Base-by-base conservation (phyloP, 2,113 vertebrate genomes). In the Nymphicus hollandicus region DNA sequence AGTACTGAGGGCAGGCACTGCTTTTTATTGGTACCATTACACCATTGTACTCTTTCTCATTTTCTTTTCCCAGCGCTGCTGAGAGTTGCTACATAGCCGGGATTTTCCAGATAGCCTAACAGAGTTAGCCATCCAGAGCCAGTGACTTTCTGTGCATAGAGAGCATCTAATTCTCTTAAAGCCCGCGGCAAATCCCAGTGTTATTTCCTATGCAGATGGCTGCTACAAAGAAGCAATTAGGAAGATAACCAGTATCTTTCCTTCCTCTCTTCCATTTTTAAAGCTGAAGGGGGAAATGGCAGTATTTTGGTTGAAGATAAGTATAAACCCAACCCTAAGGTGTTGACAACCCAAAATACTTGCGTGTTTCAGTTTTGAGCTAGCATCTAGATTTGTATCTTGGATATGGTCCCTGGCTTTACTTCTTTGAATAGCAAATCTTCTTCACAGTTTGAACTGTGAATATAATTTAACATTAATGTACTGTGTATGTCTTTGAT, bases 401-500 rank as follows among this genome's bases (percentile, higher is more conserved):
- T 88, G 93, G 82, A 94, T 91, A 49, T 89, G 53, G 86, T 93
- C 77, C 73, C 88, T 92, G 84, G 82, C 83, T 92, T 93, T 87
- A 68, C 56, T 90, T 74, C 88, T 96, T 86, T 89, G 81, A 94
- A 84, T 86, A 92, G 81, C 91, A 93, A 96, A 92, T 95, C 91
- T 92, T 91, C 89, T 92, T 79, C 89, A 89, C 65, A 89, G 86
- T 94, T 95, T 96, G 88, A 96, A 89, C 88, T 93, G 80, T 94
- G 85, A 94, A 90, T 93, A 93, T 94, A 94, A 87, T 97, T 95
- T 92, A 94, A 52, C 73, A 93, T 94, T 96, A 97, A 95, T 93
- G 74, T 85, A 84, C 86, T 4, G 6, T 93, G 78, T 70, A 77
- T 91, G 86, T 79, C 95, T 94, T 85, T 92, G 84, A 89, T 89